phyloP scores from a whole-genome alignment of 2,113 vertebrate species.

The Ammospiza caudacuta region DNA sequence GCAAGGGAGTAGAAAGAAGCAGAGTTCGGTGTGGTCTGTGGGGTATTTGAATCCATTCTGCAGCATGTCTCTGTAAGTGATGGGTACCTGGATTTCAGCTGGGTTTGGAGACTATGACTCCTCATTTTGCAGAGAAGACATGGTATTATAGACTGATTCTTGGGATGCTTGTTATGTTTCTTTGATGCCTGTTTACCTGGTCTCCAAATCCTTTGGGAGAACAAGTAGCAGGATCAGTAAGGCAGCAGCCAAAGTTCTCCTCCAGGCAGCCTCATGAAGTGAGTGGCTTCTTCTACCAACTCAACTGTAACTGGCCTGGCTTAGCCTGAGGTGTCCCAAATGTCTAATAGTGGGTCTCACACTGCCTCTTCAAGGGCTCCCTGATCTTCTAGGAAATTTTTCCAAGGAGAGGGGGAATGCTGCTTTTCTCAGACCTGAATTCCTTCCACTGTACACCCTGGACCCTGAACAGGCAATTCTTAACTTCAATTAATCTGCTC shows the following conservation, averaged over 20 bases:
- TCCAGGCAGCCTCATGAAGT: neutral
- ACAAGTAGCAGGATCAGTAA: neutral
- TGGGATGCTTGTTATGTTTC: neutral
- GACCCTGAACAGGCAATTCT: neutral
- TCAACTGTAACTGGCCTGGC: neutral
- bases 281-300: neutral
- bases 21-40: neutral
- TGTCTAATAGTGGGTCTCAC: neutral
- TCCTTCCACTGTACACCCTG: neutral
- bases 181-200: neutral
- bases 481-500: neutral
- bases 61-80: neutral
- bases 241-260: neutral
- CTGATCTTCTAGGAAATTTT: neutral
- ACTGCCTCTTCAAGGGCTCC: neutral
- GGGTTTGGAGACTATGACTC: neutral
- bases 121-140: neutral
- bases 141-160: neutral
- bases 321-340: neutral
- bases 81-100: neutral
- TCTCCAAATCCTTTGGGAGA: neutral
- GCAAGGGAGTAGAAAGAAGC: neutral
- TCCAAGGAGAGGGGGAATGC: neutral
- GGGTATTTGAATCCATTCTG: neutral
- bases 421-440: neutral